phyloP scores from a whole-genome alignment of 2,888 invertebrate genomes.

The Drosophila anomalipes region DNA sequence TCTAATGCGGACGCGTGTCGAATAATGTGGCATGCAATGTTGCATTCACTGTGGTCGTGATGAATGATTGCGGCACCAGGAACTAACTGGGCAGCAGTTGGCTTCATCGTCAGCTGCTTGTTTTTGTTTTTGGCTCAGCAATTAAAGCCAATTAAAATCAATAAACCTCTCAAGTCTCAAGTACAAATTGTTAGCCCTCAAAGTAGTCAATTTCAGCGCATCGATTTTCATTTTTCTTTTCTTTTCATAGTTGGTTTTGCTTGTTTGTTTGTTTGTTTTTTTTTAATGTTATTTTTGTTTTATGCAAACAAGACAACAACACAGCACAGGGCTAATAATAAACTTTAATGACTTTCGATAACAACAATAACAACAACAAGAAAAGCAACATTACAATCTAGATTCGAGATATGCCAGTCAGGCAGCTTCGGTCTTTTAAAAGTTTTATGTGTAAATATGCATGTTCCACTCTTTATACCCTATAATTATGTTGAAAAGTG shows the following conservation, averaged over 20 bases:
- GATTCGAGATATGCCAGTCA: slow-evolving; percentile 39
- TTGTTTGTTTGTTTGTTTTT: slow-evolving; percentile 7
- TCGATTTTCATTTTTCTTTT: slow-evolving; percentile 16
- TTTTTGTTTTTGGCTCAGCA: slow-evolving; percentile 27
- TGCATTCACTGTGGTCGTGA: slow-evolving; percentile 48
- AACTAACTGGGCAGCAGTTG: background rate
- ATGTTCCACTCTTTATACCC: slow-evolving; percentile 9
- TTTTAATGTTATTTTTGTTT: slow-evolving; percentile 11
- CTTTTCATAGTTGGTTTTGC: slow-evolving; percentile 5
- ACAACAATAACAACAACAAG: slow-evolving; percentile 24
- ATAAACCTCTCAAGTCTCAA: slow-evolving; percentile 47
- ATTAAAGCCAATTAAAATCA: slow-evolving; percentile 76
- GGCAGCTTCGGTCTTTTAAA: slow-evolving; percentile 19
- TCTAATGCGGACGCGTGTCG: slow-evolving; percentile 4
- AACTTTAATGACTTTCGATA: slow-evolving; percentile 59
- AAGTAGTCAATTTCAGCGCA: slow-evolving; percentile 19
- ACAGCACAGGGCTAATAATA: slow-evolving; percentile 63
- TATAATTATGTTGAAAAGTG: background rate
- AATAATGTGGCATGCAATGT: background rate
- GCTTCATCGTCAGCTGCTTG: too few relatives aligned
- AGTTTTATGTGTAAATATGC: slow-evolving; percentile 2
- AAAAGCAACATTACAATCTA: slow-evolving; percentile 23
- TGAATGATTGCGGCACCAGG: slow-evolving; percentile 33
- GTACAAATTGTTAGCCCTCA: slow-evolving; percentile 54
- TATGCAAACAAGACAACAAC: slow-evolving; percentile 33